Evolutionary conservation across 2,113 vertebrate genomes (phyloP).

Genomic region (Lepidothrix coronata): DNA sequence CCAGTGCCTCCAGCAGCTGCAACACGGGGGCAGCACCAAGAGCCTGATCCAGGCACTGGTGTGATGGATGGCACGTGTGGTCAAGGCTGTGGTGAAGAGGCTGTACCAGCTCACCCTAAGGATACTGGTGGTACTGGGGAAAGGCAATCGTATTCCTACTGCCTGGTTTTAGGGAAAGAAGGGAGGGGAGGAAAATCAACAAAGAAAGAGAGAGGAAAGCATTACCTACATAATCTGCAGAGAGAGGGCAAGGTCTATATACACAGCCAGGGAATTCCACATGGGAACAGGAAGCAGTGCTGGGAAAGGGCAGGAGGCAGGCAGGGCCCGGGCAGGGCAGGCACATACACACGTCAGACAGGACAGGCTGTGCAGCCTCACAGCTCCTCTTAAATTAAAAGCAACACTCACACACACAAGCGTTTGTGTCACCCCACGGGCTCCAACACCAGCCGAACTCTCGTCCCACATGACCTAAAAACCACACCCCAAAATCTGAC

Average conservation of each 20-base stretch:
- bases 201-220: neutral
- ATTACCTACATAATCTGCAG: neutral
- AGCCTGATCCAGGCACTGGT: neutral
- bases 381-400: slow-evolving; percentile 2
- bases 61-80: neutral
- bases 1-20: neutral
- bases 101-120: neutral
- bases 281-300: neutral
- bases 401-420: neutral
- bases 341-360: neutral
- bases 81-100: neutral
- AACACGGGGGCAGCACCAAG: fast-evolving
- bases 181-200: too few relatives aligned
- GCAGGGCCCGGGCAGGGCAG: neutral
- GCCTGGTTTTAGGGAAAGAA: neutral
- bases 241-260: neutral
- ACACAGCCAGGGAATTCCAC: neutral
- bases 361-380: neutral
- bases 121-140: neutral
- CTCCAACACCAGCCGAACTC: neutral
- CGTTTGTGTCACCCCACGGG: neutral
- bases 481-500: neutral
- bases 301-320: neutral
- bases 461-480: neutral
- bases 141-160: neutral